These are phyloP conservation scores for Aleiodes leptofemur DNA, from an alignment of 2,888 invertebrate species.

Conservation along the genomic window DNA sequence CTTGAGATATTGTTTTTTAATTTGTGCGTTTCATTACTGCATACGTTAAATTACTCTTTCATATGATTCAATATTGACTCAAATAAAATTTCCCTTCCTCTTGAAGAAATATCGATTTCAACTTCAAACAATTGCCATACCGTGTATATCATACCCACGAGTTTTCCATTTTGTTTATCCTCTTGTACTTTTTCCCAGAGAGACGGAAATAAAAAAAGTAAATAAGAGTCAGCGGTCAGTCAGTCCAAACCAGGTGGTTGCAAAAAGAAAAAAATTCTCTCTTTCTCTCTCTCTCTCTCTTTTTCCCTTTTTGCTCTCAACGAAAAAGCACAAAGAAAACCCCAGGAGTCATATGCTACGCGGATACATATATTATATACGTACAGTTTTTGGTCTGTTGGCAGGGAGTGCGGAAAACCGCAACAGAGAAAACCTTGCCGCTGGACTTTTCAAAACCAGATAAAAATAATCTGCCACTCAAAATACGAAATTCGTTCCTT, in stretches of 20 bases:
- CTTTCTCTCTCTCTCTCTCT: background rate
- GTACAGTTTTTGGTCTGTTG: constrained; percentile 11
- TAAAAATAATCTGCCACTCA: constrained; percentile 61
- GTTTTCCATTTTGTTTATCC: constrained; percentile 1
- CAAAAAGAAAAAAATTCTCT: background rate
- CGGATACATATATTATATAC: constrained; percentile 1
- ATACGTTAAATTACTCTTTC: too few relatives aligned
- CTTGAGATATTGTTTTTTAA: too few relatives aligned
- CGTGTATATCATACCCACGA: constrained; percentile 1
- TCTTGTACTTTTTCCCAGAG: background rate
- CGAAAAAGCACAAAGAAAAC: constrained; percentile 2
- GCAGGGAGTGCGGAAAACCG: constrained; percentile 29
- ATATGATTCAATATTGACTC: background rate
- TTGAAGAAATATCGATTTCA: constrained; percentile 2
- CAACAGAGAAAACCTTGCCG: constrained; percentile 19
- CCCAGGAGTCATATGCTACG: constrained; percentile 17
- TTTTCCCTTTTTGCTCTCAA: too few relatives aligned
- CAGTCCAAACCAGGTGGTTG: constrained; percentile 8
- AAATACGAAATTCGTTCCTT: constrained; percentile 56
- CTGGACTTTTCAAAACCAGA: constrained; percentile 4
- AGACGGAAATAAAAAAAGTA: background rate
- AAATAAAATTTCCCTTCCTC: constrained; percentile 1
- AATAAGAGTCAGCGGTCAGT: background rate
- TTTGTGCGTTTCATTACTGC: too few relatives aligned
- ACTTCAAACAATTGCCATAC: background rate